phyloP scores from a whole-genome alignment of 2,888 invertebrate species.

The Drosophila mercatorum region DNA sequence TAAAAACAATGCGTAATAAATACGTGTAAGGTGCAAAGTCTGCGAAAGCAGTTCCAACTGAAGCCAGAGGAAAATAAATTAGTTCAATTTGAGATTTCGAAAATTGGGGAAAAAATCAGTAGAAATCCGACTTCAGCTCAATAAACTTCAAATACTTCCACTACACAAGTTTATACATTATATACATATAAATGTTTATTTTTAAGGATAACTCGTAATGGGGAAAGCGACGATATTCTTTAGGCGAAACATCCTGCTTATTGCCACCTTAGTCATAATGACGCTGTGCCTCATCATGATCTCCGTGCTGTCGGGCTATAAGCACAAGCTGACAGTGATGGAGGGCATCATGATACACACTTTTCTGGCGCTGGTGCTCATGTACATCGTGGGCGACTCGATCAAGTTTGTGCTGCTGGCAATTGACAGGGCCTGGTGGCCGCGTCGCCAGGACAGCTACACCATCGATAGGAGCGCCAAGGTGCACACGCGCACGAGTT shows the following conservation, averaged over 20 bases:
- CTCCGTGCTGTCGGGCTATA: slow-evolving; percentile 47
- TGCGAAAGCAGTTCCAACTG: not conserved
- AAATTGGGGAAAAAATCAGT: not conserved
- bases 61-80: not conserved
- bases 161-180: not conserved
- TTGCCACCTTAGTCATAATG: slow-evolving; percentile 14
- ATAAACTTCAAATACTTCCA: not conserved
- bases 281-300: not conserved
- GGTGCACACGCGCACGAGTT: slow-evolving; percentile 41
- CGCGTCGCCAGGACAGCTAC: slow-evolving; percentile 5
- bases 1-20: slow-evolving; percentile 36
- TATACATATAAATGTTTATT: not conserved
- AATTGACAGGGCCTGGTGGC: slow-evolving; percentile 48
- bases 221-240: not conserved
- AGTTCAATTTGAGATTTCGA: not conserved
- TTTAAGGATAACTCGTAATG: not conserved
- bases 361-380: slow-evolving; percentile 36
- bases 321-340: slow-evolving; percentile 57
- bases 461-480: slow-evolving; percentile 15
- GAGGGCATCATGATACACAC: slow-evolving; percentile 51
- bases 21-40: not conserved
- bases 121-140: not conserved
- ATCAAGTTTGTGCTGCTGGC: slow-evolving; percentile 54
- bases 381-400: slow-evolving; percentile 60
- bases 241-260: slow-evolving; percentile 10